A percentile compares a stretch with the other conserved stretches of the same genome.
These are phyloP conservation scores for Illadopsis cleaveri DNA, from an alignment of 2,113 vertebrate genomes.

Conservation along the genomic window DNA sequence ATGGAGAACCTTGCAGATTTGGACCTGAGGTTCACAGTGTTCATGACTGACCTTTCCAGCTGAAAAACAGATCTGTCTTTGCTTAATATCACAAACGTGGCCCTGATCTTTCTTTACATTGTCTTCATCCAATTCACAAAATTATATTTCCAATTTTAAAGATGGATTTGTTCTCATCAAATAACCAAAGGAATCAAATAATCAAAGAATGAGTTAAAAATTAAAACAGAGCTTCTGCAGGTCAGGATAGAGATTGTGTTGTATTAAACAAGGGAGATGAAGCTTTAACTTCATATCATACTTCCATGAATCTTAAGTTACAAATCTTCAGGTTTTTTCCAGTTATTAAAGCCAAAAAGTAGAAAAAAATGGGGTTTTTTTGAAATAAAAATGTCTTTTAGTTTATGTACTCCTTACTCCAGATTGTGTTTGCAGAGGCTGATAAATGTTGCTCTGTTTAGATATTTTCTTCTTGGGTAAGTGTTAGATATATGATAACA, in stretches of 20 bases:
- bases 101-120: not conserved
- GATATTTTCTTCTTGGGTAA: not conserved
- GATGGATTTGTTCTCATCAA: not conserved
- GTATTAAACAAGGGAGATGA: not conserved
- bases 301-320: not conserved
- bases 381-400: not conserved
- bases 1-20: not conserved
- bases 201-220: not conserved
- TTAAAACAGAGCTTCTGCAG: not conserved
- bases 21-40: not conserved
- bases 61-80: not conserved
- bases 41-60: not conserved
- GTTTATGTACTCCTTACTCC: not conserved
- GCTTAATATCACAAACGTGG: not conserved
- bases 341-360: not conserved
- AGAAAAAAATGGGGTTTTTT: not conserved
- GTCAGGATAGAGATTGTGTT: not conserved
- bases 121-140: not conserved
- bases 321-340: not conserved
- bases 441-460: not conserved
- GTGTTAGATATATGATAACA: slow-evolving; percentile 24
- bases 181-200: not conserved
- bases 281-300: not conserved
- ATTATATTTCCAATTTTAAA: not conserved
- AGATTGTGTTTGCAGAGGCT: not conserved